These are phyloP conservation scores for Morpho deidamia DNA, from an alignment of 2,888 invertebrate genomes.

Conservation along the genomic window DNA sequence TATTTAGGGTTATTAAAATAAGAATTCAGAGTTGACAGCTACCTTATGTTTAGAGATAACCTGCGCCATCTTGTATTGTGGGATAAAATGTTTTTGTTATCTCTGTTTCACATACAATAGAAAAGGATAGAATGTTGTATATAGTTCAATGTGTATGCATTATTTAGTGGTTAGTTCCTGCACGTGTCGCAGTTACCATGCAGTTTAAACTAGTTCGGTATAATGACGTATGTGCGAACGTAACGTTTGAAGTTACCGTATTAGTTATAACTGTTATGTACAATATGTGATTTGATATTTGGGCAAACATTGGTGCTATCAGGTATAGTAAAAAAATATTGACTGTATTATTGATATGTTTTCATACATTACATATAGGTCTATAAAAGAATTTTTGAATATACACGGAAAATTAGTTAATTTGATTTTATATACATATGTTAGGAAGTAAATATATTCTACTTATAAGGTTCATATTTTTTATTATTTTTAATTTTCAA, in stretches of 20 bases:
- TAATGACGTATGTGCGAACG: conserved; percentile 4
- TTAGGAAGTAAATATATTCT: no score
- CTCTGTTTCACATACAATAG: not conserved
- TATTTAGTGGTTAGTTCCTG: not conserved
- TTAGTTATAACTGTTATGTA: no score
- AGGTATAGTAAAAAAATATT: not conserved
- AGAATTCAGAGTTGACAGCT: not conserved
- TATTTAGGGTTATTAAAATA: not conserved
- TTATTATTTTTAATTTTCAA: no score
- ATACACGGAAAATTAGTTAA: no score
- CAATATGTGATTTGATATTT: no score
- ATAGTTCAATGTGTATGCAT: not conserved
- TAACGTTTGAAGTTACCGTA: no score
- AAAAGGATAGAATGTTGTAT: not conserved
- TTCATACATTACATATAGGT: not conserved
- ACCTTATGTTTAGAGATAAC: not conserved
- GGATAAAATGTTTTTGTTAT: not conserved
- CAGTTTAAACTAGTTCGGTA: not conserved
- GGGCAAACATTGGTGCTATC: not conserved
- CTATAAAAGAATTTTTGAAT: no score
- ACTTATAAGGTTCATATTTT: no score
- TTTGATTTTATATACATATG: no score
- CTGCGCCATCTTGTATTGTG: not conserved
- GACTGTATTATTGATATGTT: not conserved
- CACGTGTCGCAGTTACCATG: not conserved